Evolutionary conservation across 1,140 invertebrate genomes (phyloP).

Genomic region (Hypothenemus hampei): DNA sequence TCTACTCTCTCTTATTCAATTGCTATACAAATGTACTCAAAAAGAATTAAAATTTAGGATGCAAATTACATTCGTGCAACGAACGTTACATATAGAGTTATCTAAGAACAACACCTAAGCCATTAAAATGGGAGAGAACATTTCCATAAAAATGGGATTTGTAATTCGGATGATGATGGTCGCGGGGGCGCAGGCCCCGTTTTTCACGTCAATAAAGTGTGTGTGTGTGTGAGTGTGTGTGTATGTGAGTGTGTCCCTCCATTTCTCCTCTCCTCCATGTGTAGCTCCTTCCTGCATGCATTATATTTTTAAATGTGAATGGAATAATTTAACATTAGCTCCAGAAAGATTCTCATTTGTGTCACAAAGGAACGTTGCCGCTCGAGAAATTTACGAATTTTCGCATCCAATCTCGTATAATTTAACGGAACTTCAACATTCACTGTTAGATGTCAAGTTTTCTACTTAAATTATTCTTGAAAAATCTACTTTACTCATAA

Average conservation of each 20-base stretch:
- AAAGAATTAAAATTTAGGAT: too few relatives aligned
- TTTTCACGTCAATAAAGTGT: slow-evolving; percentile 26
- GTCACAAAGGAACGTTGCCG: slow-evolving; percentile 28
- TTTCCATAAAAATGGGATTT: slow-evolving; percentile 9
- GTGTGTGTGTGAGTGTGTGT: slow-evolving; percentile 12
- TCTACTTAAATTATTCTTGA: too few relatives aligned
- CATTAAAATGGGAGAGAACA: neutral
- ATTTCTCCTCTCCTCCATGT: slow-evolving; percentile 6
- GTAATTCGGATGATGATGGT: slow-evolving; percentile 6
- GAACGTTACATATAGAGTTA: neutral
- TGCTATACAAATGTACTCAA: too few relatives aligned
- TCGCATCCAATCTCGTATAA: neutral
- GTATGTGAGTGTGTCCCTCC: too few relatives aligned
- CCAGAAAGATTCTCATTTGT: slow-evolving; percentile 36
- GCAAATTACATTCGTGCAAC: too few relatives aligned
- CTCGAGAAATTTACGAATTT: slow-evolving; percentile 7
- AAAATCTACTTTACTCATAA: too few relatives aligned
- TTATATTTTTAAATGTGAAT: slow-evolving; percentile 40
- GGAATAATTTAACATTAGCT: slow-evolving; percentile 39
- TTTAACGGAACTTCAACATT: slow-evolving; percentile 1
- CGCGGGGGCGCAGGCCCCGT: slow-evolving; percentile 22
- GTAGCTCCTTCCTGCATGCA: slow-evolving; percentile 33
- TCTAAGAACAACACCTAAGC: neutral
- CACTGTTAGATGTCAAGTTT: too few relatives aligned
- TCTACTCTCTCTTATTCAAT: too few relatives aligned